Evolutionary conservation across 2,113 vertebrate species (phyloP).

Genomic region (Machaerirhynchus nigripectus): DNA sequence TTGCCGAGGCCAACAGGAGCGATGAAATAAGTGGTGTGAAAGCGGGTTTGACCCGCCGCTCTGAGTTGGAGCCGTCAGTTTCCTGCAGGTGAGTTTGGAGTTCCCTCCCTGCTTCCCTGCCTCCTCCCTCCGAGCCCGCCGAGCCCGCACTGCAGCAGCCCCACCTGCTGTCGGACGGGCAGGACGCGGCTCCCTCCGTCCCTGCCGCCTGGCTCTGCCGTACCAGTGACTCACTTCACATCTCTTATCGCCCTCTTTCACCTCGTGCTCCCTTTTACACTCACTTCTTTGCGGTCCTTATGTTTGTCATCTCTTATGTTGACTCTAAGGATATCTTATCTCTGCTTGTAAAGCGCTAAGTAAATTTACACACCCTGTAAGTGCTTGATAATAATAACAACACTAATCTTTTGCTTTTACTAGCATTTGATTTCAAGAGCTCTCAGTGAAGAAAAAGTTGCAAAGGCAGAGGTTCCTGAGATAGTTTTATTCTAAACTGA

Average conservation of each 20-base stretch:
- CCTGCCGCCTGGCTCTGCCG: rapidly evolving
- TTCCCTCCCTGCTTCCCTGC: rapidly evolving
- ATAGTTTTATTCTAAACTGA: background rate
- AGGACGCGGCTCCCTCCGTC: background rate
- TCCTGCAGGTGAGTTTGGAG: rapidly evolving
- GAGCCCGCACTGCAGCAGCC: slow-evolving; percentile 35
- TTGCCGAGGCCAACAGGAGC: background rate
- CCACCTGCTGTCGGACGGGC: slow-evolving; percentile 72
- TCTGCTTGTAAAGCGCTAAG: background rate
- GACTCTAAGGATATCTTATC: background rate
- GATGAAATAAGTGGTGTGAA: background rate
- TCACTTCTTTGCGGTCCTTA: background rate
- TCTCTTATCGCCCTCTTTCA: background rate
- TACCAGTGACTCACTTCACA: rapidly evolving
- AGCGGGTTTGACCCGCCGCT: rapidly evolving
- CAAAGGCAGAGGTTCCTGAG: background rate
- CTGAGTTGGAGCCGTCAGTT: rapidly evolving
- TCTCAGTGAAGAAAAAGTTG: background rate
- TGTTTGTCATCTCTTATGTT: background rate
- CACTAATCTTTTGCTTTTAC: background rate
- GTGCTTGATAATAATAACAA: background rate
- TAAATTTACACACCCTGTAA: background rate
- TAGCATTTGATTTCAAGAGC: background rate
- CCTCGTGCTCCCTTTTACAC: background rate
- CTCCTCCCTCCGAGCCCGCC: background rate